phyloP scores from a whole-genome alignment of 2,797 vertebrate species.

The Pseudotriccus pelzelni region DNA sequence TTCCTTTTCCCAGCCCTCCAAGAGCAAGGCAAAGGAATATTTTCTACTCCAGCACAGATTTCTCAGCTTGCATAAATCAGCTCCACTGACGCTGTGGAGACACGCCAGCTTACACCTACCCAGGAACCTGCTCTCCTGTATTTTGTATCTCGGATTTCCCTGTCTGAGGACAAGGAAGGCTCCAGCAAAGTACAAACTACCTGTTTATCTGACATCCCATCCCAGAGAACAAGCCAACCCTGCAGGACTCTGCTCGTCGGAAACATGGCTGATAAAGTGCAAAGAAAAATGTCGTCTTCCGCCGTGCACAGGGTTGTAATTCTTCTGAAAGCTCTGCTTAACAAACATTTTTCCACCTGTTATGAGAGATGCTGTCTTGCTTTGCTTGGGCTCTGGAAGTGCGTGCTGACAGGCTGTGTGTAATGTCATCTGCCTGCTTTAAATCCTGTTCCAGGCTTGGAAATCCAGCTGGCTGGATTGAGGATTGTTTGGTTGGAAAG shows the following conservation, averaged over 20 bases:
- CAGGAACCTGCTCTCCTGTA: neutral
- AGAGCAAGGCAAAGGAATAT: neutral
- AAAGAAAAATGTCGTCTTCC: neutral
- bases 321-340: neutral
- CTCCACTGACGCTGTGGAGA: rapidly evolving
- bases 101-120: neutral
- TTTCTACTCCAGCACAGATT: neutral
- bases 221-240: neutral
- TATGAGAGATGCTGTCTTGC: neutral
- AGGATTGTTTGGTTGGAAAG: neutral
- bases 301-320: rapidly evolving
- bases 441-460: neutral
- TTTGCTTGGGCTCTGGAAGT: neutral
- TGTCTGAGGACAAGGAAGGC: neutral
- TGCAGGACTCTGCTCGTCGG: rapidly evolving
- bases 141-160: neutral
- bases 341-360: conserved; percentile 26
- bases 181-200: neutral
- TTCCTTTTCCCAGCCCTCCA: neutral
- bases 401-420: conserved; percentile 22
- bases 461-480: neutral
- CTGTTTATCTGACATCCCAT: neutral
- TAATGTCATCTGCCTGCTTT: conserved; percentile 21
- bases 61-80: neutral
- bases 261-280: neutral